A percentile compares a stretch with the other conserved stretches of the same genome.
Evolutionary conservation across 2,797 vertebrate genomes (phyloP).

Genomic region (Cichlasoma orientale): DNA sequence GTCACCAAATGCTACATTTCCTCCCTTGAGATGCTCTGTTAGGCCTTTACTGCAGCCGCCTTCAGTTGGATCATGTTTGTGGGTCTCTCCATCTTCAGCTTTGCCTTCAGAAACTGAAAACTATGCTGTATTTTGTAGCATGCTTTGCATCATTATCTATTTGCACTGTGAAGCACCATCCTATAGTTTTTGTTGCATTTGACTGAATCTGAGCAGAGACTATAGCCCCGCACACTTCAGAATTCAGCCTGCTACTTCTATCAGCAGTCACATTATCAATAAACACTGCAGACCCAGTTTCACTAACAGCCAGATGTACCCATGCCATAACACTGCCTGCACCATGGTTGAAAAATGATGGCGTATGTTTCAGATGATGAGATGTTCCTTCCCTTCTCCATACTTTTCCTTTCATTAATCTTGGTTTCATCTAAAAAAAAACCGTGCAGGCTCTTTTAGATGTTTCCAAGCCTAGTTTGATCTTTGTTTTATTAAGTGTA

Average conservation of each 20-base stretch:
- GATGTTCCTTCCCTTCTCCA: neutral
- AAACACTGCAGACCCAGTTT: neutral
- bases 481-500: neutral
- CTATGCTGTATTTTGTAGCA: neutral
- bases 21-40: neutral
- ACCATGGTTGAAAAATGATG: neutral
- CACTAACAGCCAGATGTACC: neutral
- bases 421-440: neutral
- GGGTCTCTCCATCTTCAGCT: neutral
- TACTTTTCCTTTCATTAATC: neutral
- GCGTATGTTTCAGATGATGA: neutral
- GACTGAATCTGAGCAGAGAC: neutral
- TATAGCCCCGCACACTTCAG: neutral
- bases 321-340: neutral
- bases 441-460: neutral
- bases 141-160: neutral
- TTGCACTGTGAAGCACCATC: neutral
- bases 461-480: fast-evolving
- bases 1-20: neutral
- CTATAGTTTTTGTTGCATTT: neutral
- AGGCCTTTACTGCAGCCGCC: neutral
- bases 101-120: neutral
- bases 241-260: neutral
- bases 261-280: neutral
- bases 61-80: neutral